phyloP scores from a whole-genome alignment of 1,140 invertebrate genomes.

The Drosophila repletoides region DNA sequence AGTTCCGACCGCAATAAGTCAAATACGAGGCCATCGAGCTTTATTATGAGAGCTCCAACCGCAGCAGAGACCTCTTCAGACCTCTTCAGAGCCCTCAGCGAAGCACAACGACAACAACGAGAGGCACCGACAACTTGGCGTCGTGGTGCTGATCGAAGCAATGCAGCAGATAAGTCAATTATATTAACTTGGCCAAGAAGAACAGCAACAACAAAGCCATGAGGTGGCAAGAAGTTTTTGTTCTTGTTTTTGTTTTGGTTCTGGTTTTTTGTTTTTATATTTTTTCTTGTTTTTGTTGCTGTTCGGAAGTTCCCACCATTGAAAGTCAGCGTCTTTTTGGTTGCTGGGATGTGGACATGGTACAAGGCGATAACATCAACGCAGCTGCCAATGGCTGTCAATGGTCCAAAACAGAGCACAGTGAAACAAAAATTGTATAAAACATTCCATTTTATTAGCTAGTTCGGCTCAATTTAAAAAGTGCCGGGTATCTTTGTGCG shows the following conservation, averaged over 20 bases:
- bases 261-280: slow-evolving; percentile 1
- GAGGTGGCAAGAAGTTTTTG: slow-evolving; percentile 56
- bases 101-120: slow-evolving; percentile 7
- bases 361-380: slow-evolving; percentile 72
- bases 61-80: slow-evolving; percentile 47
- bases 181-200: slow-evolving; percentile 75
- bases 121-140: slow-evolving; percentile 14
- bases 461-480: too few relatives aligned
- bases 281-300: slow-evolving; percentile 10
- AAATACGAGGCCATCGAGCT: slow-evolving; percentile 75
- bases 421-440: slow-evolving; percentile 12
- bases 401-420: slow-evolving; percentile 47
- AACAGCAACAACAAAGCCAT: slow-evolving; percentile 40
- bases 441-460: not conserved
- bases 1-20: slow-evolving; percentile 71
- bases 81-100: slow-evolving; percentile 1
- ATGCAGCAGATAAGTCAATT: slow-evolving; percentile 76
- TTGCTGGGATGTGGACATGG: slow-evolving; percentile 12
- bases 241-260: slow-evolving; percentile 6
- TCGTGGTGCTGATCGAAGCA: slow-evolving; percentile 48
- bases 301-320: slow-evolving; percentile 60
- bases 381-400: slow-evolving; percentile 57
- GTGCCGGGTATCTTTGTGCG: too few relatives aligned
- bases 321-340: slow-evolving; percentile 50
- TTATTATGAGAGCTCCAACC: slow-evolving; percentile 62